Conservation (phyloP, 1,140 invertebrate genomes). For the Drosophila arawakana region DNA sequence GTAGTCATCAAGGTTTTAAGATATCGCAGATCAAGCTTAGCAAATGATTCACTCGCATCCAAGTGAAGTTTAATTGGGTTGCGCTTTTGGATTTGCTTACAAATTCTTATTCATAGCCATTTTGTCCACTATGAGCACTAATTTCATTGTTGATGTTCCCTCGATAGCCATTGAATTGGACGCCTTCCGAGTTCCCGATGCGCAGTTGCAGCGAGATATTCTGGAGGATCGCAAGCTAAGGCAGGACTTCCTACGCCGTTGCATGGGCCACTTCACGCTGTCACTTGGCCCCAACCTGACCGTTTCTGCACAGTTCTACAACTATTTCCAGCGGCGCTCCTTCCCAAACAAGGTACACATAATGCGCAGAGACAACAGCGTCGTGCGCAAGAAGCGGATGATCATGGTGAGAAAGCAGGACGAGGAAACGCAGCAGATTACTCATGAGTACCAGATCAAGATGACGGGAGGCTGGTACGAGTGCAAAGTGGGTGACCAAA, state of each 20-base stretch:
- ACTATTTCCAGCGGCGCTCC: conserved; percentile 66
- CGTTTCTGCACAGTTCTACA: conserved; percentile 75
- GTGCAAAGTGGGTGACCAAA: conserved; percentile 51
- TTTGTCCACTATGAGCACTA: neutral
- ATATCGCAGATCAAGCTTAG: conserved; percentile 56
- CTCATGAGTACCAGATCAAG: conserved; percentile 66
- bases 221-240: conserved; percentile 74
- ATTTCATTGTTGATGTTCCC: neutral
- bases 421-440: conserved; percentile 47
- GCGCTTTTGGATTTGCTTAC: conserved; percentile 71
- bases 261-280: conserved; percentile 74
- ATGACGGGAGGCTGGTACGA: conserved; percentile 66
- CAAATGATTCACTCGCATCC: conserved; percentile 67
- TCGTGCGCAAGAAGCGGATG: conserved; percentile 61
- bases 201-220: conserved; percentile 68
- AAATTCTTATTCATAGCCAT: neutral
- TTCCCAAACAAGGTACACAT: conserved; percentile 70
- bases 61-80: conserved; percentile 53
- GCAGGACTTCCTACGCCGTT: conserved; percentile 71
- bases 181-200: conserved; percentile 61
- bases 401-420: conserved; percentile 66
- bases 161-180: conserved; percentile 67
- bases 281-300: conserved; percentile 63
- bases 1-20: conserved; percentile 57
- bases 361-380: conserved; percentile 66